phyloP scores from a whole-genome alignment of 2,888 invertebrate species.

The Brenthis ino region DNA sequence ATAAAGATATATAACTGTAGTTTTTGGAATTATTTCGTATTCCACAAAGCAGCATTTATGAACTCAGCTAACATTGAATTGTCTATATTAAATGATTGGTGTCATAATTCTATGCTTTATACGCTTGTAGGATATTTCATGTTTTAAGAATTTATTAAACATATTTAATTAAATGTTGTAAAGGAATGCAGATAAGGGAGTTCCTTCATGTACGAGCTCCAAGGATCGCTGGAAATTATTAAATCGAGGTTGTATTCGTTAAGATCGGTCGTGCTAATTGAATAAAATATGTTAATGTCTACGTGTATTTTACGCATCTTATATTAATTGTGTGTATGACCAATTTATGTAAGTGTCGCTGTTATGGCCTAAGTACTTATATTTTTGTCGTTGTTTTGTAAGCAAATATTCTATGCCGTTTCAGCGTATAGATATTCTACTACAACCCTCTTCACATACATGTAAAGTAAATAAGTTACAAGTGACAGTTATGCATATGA shows the following conservation, averaged over 20 bases:
- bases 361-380: constrained; percentile 12
- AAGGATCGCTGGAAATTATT: neutral
- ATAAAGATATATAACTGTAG: constrained; percentile 11
- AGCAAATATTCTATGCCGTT: constrained; percentile 1
- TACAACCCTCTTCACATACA: neutral
- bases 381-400: neutral
- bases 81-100: constrained; percentile 17
- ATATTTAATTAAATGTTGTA: constrained; percentile 10
- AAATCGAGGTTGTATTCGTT: constrained; percentile 15
- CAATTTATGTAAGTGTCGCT: constrained; percentile 10
- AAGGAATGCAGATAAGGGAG: neutral
- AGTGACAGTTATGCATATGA: neutral
- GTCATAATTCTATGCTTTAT: constrained; percentile 19
- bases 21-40: constrained; percentile 8
- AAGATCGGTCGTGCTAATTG: constrained; percentile 14
- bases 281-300: constrained; percentile 21
- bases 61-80: constrained; percentile 12
- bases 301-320: constrained; percentile 7
- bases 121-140: constrained; percentile 19
- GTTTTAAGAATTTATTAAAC: constrained; percentile 15
- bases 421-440: neutral
- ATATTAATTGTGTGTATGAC: constrained; percentile 7
- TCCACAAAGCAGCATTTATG: constrained; percentile 15
- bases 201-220: neutral
- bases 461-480: too few relatives aligned